Base-by-base conservation (phyloP, 2,797 vertebrate species). In the Zenarchopterus dispar region DNA sequence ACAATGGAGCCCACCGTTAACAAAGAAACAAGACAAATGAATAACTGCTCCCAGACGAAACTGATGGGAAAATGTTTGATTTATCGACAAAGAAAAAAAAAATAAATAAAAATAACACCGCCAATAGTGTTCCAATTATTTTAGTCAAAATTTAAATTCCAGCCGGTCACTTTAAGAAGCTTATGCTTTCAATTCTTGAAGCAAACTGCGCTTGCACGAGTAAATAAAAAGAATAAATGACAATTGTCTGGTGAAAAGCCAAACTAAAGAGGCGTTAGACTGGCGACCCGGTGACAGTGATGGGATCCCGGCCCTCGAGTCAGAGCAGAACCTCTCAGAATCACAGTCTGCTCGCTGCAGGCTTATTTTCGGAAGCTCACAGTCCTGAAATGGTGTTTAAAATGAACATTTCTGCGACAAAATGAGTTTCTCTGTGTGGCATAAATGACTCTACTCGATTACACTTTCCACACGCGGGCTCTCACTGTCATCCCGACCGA, bases 401-500 rank as follows among this genome's bases (percentile, higher is more conserved):
- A 70, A 75, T 61, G 36, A 43, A 77, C 52, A 52, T 80, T 73
- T 84, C 50, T 77, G 77, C 63, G 26, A 67, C 67, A 67, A 79
- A 87, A 83, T 74, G 48, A 81, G 70, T 88, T 82, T 77, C 51
- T 64, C 33, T 36, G 8, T 28, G 50, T 66, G 65, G 55, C 51
- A 53, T 56, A 67, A 85, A 83, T 77, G 77, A 85, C 78, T 87
- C 73, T 17, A 55, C 72, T 84, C 61, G 5, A 78, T 84, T 77
- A 75, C 80, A 56, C 72, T 78, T 63, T 65, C 3, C 61, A 52
- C 59, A 56, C 56, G 55, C 24, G 53, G 16, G 47, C 70, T 41
- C 75, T 49, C 70, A 44, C 70, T 61, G 56, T 77, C 58, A 5
- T 60, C 31, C 75, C 71, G 73, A 77, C 76, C 36, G 43, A 73